These are phyloP conservation scores for Heteractis magnifica DNA, from an alignment of 92 coral and sea anemone genomes.

Conservation along the genomic window DNA sequence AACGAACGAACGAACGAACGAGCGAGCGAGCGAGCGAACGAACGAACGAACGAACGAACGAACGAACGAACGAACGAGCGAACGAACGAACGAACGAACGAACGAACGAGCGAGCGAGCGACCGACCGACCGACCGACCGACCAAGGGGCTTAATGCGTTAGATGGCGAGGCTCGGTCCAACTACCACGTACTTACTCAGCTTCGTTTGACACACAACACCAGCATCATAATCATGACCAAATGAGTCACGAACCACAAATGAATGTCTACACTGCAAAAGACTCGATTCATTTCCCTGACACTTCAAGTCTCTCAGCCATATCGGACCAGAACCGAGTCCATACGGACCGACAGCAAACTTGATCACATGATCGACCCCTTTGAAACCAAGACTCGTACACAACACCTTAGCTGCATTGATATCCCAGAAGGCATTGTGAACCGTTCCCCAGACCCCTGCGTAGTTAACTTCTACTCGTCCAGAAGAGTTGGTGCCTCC, in stretches of 20 bases:
- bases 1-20: no score
- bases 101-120: no score
- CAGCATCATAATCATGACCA: conserved; percentile 65
- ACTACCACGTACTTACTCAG: background rate
- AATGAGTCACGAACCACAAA: conserved; percentile 32
- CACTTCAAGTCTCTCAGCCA: conserved; percentile 62
- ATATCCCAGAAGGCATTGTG: conserved; percentile 54
- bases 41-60: no score
- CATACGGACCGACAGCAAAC: conserved; percentile 43
- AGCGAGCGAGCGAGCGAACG: no score
- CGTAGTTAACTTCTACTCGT: conserved; percentile 49
- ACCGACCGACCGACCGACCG: no score
- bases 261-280: conserved; percentile 50
- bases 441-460: conserved; percentile 70
- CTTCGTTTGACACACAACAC: conserved; percentile 36
- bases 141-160: no score
- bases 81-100: no score
- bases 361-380: conserved; percentile 34
- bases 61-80: no score
- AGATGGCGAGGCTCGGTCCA: no score
- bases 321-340: conserved; percentile 56
- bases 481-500: conserved; percentile 50
- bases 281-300: conserved; percentile 49
- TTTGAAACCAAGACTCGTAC: conserved; percentile 50
- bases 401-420: conserved; percentile 46